phyloP scores from a whole-genome alignment of 2,797 vertebrate species.

The Lemur catta region DNA sequence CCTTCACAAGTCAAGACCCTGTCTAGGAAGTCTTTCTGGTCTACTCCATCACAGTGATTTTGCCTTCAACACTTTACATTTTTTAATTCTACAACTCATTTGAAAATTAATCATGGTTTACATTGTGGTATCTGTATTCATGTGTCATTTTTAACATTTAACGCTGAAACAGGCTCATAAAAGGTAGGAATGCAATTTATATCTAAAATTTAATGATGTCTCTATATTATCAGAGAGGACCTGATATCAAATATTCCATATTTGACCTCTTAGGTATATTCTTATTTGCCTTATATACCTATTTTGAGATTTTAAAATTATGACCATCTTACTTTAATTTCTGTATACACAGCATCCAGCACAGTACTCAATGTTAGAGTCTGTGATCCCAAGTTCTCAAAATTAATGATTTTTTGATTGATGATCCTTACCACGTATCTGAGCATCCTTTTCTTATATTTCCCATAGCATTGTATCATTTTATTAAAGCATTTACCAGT shows the following conservation, averaged over 20 bases:
- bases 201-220: neutral
- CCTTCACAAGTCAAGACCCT: neutral
- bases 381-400: conserved; percentile 1
- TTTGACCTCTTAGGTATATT: conserved; percentile 1
- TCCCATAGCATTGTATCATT: neutral
- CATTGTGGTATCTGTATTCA: neutral
- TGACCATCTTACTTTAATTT: neutral
- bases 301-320: neutral
- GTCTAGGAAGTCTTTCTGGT: neutral
- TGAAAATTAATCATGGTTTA: conserved; percentile 33
- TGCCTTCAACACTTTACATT: neutral
- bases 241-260: conserved; percentile 2
- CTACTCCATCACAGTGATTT: neutral
- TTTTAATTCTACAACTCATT: conserved; percentile 31
- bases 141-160: conserved; percentile 22
- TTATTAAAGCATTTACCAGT: neutral
- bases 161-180: neutral
- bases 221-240: neutral
- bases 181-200: neutral
- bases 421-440: neutral
- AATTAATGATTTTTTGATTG: neutral
- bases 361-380: neutral
- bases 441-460: neutral
- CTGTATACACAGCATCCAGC: neutral
- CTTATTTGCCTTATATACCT: neutral